Base-by-base conservation (phyloP, 2,888 invertebrate species). In the Rhynchonema sp. region DNA sequence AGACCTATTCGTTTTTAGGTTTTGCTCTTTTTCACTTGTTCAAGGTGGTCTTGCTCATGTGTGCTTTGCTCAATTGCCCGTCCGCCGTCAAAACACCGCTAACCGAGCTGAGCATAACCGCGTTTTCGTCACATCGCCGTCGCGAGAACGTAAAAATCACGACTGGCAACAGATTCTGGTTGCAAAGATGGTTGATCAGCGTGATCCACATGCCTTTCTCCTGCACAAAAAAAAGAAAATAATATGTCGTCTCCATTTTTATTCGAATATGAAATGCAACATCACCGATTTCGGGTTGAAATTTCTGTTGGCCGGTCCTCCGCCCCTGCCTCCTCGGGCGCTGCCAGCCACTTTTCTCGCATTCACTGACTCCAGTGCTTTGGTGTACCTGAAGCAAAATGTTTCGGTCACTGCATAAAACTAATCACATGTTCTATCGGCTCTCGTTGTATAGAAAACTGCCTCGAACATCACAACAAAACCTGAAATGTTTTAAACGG, bases 91-190 rank as follows among this genome's bases (percentile, higher is more conserved):
- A 38, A 38, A 38, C 38, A 38, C 6, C 54, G 6, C 54, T 13
- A 54, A 54, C 54, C 26, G 54, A 54, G 26, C 23, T 56, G 23
- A 56, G 56, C 79, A 75, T 82, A 78, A 66, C 77, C 69, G 84
- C 82, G 67, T 82, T 83, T 57, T 77, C 78, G 68, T 87, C 83
- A 72, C 85, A 90, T 73, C 85, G 81, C 64, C 75, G 85, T 64
- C 89, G 79, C 0, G 94, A 94, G 65, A 98, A 81, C 0, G 88
- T 89, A 72, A 98, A 98, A 0, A 87, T 85, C 0, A 98, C 91
- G 0, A 88, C 87, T 0, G 98, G 98, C 59, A 98, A 78, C 71
- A 88, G 83, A 66, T 91, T 84, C 62, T 83, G 80, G 62, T 82
- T 81, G 67, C 82, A 81, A 58, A 98, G 79, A 76, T 88, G 86